Evolutionary conservation across 2,113 vertebrate genomes (phyloP), one percentile per base, ranked within the genome.

Genomic region (Amazona guildingii): DNA sequence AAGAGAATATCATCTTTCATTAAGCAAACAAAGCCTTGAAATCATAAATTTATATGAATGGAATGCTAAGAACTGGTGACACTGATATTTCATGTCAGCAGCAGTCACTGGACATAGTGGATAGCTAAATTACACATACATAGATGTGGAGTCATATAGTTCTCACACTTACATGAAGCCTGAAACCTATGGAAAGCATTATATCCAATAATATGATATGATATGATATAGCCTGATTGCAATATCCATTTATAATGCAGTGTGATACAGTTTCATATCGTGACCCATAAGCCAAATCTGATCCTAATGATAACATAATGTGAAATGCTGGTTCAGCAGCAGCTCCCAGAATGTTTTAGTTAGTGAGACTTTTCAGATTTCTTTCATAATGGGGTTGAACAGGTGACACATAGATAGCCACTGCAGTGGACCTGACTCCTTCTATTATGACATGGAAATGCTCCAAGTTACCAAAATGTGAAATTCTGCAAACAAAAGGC

Each of bases 1-100:
- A 84, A 83, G 25, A 91, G 29, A 91, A 10, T 82, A 81, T 43
- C 64, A 17, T 15, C 39, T 90, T 67, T 59, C 37, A 55, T 52
- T 17, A 16, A 75, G 23, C 13, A 85, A 87, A 59, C 6, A 83
- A 78, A 86, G 19, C 81, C 73, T 91, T 72, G 73, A 54, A 94
- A 89, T 54, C 23, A 33, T 43, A 59, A 49, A 81, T 61, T 41
- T 55, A 41, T 70, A 2, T 19, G 28, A 37, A 6, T 33, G 21
- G 13, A 81, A 62, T 86, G 86, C 54, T 77, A 83, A 77, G 86
- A 83, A 81, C 10, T 33, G 9, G 28, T 74, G 37, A 39, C 37
- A 31, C 10, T 43, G 37, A 13, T 86, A 55, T 39, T 83, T 90
- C 52, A 59, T 44, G 19, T 81, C 55, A 84, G 77, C 46, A 86